Base-by-base conservation (phyloP, 2,888 invertebrate species). In the Slavum lentiscoides region DNA sequence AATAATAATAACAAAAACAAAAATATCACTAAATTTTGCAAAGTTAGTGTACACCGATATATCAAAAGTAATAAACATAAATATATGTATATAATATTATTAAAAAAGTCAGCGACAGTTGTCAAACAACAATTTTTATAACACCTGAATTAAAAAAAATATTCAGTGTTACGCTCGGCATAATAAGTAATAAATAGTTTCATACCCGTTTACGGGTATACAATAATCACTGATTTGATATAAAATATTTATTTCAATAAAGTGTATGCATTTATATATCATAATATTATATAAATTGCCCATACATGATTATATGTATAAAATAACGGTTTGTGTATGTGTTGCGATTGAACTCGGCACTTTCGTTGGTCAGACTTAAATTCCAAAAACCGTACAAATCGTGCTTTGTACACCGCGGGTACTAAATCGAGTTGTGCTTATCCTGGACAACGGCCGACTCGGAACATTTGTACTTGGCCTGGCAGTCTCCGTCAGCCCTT, bases 401-500 rank as follows among this genome's bases (percentile, higher is more conserved):
- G 11, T 19, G 53, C 11, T 17, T 5, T 30, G 23, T 13, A 15
- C 21, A 21, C 15, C 8, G 30, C 8, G 30, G 0, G 15, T 58
- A 21, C 55, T 72, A 70, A 64, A 80, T 64, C 37, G 61, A 5
- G 5, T 77, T 62, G 7, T 53, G 53, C 17, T 61, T 59, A 6
- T 77, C 61, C 6, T 68, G 37, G 9, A 11, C 6, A 37, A 61
- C 3, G 4, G 19, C 2, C 2, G 72, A 9, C 0, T 64, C 70
- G 6, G 80, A 80, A 43, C 80, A 80, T 39, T 66, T 80, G 15
- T 80, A 80, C 43, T 70, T 80, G 39, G 70, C 80, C n/a, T 39
- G 80, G 23, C 80, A 80, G 23, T 80, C 70, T 53, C 70, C 80
- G 39, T 80, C 6, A 15, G 80, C 80, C n/a, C 80, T 43, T 0